phyloP scores from a whole-genome alignment of 2,797 vertebrate species.

The Myoxocephalus aenaeus region DNA sequence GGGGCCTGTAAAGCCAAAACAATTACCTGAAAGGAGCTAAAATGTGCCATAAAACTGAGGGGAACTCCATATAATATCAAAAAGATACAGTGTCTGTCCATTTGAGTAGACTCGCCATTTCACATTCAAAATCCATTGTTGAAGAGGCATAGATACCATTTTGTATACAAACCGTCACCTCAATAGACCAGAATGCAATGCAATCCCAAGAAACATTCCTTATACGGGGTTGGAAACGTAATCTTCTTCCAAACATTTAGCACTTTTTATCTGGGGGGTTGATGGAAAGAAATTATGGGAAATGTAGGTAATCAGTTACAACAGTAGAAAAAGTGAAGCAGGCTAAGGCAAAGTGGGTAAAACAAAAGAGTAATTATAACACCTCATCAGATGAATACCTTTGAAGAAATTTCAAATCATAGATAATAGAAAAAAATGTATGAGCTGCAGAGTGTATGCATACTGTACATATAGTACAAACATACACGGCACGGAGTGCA shows the following conservation, averaged over 20 bases:
- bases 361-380: constrained; percentile 22
- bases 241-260: not conserved
- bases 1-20: not conserved
- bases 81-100: no score
- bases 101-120: no score
- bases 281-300: not conserved
- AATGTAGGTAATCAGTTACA: constrained; percentile 2
- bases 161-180: not conserved
- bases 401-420: not conserved
- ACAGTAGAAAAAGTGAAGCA: not conserved
- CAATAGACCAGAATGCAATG: not conserved
- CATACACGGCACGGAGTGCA: not conserved
- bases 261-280: not conserved
- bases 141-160: no score
- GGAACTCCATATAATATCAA: no score
- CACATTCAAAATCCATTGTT: no score
- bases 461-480: not conserved
- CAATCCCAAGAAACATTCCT: not conserved
- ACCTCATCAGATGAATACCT: constrained; percentile 2
- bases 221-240: not conserved
- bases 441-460: not conserved
- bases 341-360: not conserved
- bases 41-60: no score
- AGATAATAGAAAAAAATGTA: not conserved
- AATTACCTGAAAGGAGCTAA: not conserved